These are phyloP conservation scores for Zaprionus lineosus DNA, from an alignment of 2,888 invertebrate species.

Conservation along the genomic window DNA sequence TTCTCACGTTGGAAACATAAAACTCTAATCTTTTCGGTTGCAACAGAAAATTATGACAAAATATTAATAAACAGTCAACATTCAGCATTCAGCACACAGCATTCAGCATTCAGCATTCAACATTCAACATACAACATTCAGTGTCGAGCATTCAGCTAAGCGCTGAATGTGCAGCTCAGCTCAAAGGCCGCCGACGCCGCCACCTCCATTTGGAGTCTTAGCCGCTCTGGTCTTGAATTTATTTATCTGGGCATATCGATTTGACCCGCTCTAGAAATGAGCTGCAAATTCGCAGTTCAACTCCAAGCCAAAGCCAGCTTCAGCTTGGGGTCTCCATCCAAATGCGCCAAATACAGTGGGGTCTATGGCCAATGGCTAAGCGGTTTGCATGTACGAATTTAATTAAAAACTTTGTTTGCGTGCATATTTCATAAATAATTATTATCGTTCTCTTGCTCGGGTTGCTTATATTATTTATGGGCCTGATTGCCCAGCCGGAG, in stretches of 20 bases:
- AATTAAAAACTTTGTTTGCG: constrained; percentile 73
- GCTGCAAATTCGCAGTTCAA: constrained; percentile 16
- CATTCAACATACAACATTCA: not conserved
- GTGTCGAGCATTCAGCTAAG: constrained; percentile 12
- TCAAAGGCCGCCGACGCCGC: constrained; percentile 55
- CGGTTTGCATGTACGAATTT: constrained; percentile 74
- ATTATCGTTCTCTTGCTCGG: constrained; percentile 52
- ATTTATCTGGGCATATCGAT: constrained; percentile 62
- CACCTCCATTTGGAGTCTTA: too few species aligned
- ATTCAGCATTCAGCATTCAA: constrained; percentile 7
- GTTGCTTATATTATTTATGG: constrained; percentile 71
- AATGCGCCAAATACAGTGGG: too few species aligned
- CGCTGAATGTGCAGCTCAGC: constrained; percentile 1
- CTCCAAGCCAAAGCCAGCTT: constrained; percentile 1
- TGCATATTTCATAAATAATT: constrained; percentile 75
- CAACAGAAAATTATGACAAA: constrained; percentile 71
- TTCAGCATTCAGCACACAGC: constrained; percentile 15
- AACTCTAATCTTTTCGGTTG: constrained; percentile 54
- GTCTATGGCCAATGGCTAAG: constrained; percentile 9
- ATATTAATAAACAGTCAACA: constrained; percentile 69
- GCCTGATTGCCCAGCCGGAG: constrained; percentile 38
- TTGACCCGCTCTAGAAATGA: constrained; percentile 62
- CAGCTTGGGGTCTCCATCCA: constrained; percentile 19
- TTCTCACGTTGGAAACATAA: constrained; percentile 67
- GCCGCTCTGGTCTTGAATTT: constrained; percentile 50